phyloP scores from a whole-genome alignment of 2,113 vertebrate genomes.

The Bujurquina vittata region DNA sequence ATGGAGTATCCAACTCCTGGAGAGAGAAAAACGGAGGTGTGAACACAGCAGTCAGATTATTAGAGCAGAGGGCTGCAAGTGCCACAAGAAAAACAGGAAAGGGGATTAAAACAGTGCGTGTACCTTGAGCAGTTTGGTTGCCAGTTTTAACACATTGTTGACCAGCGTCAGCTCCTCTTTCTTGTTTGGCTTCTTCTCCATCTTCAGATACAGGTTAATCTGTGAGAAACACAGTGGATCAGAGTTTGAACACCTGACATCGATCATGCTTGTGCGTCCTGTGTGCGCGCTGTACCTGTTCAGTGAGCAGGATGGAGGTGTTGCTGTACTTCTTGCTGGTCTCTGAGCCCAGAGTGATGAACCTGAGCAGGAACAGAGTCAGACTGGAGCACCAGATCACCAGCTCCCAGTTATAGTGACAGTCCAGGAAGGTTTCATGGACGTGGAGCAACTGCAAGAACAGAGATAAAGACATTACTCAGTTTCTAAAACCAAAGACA shows the following conservation, averaged over 20 bases:
- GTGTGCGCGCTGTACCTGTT: slow-evolving; percentile 83
- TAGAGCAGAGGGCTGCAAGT: neutral
- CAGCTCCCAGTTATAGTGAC: slow-evolving; percentile 98
- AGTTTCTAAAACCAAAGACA: neutral
- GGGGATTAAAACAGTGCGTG: neutral
- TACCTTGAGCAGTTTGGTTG: slow-evolving; percentile 97
- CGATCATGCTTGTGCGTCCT: rapidly evolving
- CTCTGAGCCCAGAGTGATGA: slow-evolving; percentile 97
- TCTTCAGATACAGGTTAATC: slow-evolving; percentile 99
- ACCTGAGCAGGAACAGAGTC: slow-evolving; percentile 95
- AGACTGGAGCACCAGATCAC: slow-evolving; percentile 96
- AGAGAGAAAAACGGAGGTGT: neutral
- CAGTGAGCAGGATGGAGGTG: slow-evolving; percentile 98
- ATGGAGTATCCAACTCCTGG: slow-evolving; percentile 95
- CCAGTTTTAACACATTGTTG: slow-evolving; percentile 98
- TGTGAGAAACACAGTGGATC: slow-evolving; percentile 50
- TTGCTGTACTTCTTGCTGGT: slow-evolving; percentile 99
- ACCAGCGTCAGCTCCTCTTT: slow-evolving; percentile 98
- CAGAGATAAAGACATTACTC: rapidly evolving
- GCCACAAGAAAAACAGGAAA: neutral
- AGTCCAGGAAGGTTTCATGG: slow-evolving; percentile 95
- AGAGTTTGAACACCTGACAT: neutral
- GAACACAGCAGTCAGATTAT: neutral
- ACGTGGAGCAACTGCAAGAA: slow-evolving; percentile 86
- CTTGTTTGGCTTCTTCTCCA: slow-evolving; percentile 99